A percentile compares a stretch with the other conserved stretches of the same genome.
phyloP scores from a whole-genome alignment of 2,888 invertebrate species.

The Ditula angustiorana region DNA sequence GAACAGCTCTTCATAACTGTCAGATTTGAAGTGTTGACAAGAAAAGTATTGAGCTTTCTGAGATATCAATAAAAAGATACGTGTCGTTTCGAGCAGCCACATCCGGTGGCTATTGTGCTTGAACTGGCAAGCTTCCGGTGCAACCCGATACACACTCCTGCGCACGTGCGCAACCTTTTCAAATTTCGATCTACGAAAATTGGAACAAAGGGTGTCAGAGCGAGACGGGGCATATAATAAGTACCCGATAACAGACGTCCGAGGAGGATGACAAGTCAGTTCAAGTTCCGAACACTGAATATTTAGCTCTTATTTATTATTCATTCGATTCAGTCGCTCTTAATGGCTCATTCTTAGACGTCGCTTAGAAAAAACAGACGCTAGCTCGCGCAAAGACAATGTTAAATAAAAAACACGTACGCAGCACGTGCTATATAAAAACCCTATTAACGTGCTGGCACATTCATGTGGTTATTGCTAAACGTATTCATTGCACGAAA shows the following conservation, averaged over 20 bases:
- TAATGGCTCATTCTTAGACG: slow-evolving; percentile 42
- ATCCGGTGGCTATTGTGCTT: slow-evolving; percentile 82
- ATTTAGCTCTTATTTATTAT: slow-evolving; percentile 34
- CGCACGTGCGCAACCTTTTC: slow-evolving; percentile 85
- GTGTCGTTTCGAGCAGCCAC: slow-evolving; percentile 83
- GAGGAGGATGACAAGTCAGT: slow-evolving; percentile 23
- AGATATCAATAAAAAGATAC: slow-evolving; percentile 84
- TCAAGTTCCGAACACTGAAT: neutral
- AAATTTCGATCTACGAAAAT: slow-evolving; percentile 73
- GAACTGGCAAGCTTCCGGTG: slow-evolving; percentile 79
- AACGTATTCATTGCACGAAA: slow-evolving; percentile 17
- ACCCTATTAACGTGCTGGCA: slow-evolving; percentile 23
- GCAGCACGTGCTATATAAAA: slow-evolving; percentile 43
- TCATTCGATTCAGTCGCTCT: slow-evolving; percentile 40
- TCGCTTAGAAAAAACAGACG: slow-evolving; percentile 36
- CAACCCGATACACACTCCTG: slow-evolving; percentile 84
- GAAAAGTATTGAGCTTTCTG: slow-evolving; percentile 81
- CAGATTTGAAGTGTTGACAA: slow-evolving; percentile 71
- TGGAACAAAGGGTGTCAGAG: slow-evolving; percentile 63
- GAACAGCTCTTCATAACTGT: slow-evolving; percentile 60
- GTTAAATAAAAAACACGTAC: slow-evolving; percentile 42
- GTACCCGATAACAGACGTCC: neutral
- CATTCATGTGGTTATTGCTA: neutral
- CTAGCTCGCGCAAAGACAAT: slow-evolving; percentile 44
- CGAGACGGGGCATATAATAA: slow-evolving; percentile 47